Evolutionary conservation across 1,140 invertebrate species (phyloP).

Genomic region (Bombus vancouverensis): DNA sequence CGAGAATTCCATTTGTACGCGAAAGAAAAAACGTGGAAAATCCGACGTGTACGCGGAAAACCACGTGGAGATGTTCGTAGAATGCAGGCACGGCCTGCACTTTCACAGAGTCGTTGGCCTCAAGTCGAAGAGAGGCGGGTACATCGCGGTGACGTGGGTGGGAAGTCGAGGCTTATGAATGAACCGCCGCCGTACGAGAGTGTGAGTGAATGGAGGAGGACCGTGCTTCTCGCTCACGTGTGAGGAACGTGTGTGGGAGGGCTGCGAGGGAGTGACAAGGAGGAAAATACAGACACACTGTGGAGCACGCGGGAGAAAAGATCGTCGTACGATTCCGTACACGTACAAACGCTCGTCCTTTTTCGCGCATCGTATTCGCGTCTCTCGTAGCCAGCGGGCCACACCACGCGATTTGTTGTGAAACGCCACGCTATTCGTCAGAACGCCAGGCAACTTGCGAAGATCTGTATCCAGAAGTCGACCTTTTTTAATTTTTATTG

Average conservation of each 20-base stretch:
- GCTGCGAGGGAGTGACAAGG: constrained; percentile 9
- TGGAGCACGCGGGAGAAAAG: constrained; percentile 7
- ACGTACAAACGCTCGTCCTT: neutral
- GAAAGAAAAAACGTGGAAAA: neutral
- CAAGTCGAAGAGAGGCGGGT: constrained; percentile 54
- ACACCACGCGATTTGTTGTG: neutral
- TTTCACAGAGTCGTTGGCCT: constrained; percentile 65
- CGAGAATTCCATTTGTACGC: no score
- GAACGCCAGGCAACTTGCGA: neutral
- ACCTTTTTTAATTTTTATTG: neutral
- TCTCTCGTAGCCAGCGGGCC: no score
- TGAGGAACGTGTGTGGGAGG: constrained; percentile 64
- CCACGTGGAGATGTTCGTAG: neutral
- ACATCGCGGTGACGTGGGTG: constrained; percentile 61
- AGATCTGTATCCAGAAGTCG: neutral
- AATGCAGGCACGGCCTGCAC: constrained; percentile 11
- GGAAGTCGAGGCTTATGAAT: constrained; percentile 68
- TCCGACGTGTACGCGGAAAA: neutral
- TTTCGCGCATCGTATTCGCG: constrained; percentile 3
- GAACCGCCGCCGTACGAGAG: constrained; percentile 64
- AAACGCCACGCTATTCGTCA: neutral
- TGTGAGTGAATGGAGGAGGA: constrained; percentile 71
- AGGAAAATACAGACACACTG: neutral
- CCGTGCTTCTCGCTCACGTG: constrained; percentile 61
- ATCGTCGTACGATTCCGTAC: constrained; percentile 32